Percentiles rank a stretch among this genome's conserved stretches.
phyloP scores from a whole-genome alignment of 2,888 invertebrate genomes.

The Drosophila merina region DNA sequence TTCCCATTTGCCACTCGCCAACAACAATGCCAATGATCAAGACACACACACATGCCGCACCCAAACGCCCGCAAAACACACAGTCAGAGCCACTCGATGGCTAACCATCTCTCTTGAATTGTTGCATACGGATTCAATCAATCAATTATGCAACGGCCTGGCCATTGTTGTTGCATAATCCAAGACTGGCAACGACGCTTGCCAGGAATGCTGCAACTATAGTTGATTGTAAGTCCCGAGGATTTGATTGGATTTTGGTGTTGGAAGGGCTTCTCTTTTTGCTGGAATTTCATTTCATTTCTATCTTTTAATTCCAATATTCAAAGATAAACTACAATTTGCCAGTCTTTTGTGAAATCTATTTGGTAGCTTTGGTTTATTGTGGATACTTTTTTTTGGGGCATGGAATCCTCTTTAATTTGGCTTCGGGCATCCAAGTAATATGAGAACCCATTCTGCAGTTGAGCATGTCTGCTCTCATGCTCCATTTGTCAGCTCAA shows the following conservation, averaged over 20 bases:
- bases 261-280: neutral
- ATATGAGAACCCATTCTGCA: slow-evolving; percentile 17
- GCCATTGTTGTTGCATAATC: slow-evolving; percentile 52
- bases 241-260: slow-evolving; percentile 17
- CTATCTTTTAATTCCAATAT: neutral
- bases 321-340: neutral
- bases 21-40: slow-evolving; percentile 19
- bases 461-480: slow-evolving; percentile 50
- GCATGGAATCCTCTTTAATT: neutral
- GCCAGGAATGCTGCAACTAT: slow-evolving; percentile 12
- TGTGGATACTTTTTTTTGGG: neutral
- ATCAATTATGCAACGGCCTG: slow-evolving; percentile 69
- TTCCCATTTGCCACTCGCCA: slow-evolving; percentile 45
- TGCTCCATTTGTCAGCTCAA: slow-evolving; percentile 69
- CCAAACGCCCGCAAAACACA: slow-evolving; percentile 18
- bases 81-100: slow-evolving; percentile 21
- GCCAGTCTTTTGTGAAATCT: neutral
- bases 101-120: slow-evolving; percentile 52
- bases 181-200: slow-evolving; percentile 16
- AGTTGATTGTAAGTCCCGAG: slow-evolving; percentile 18
- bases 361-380: no score
- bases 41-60: neutral
- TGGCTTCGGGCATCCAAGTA: slow-evolving; percentile 8
- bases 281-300: neutral
- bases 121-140: slow-evolving; percentile 72